Percentiles rank a stretch among this genome's conserved stretches.
Evolutionary conservation across 2,888 invertebrate species (phyloP).

Genomic region (Seira sanloemensis): DNA sequence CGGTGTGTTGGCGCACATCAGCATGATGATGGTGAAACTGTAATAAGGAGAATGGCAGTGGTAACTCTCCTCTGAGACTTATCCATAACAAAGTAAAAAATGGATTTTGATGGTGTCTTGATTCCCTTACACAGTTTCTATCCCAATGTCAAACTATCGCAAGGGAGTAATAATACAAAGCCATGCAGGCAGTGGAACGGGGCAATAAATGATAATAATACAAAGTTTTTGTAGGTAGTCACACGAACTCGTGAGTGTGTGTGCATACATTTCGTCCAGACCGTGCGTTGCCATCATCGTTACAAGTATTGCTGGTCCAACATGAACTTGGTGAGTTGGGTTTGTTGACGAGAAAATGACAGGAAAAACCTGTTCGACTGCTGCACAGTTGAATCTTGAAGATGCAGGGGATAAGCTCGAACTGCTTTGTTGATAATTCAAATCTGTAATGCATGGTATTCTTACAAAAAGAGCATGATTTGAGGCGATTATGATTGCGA

Average conservation of each 20-base stretch:
- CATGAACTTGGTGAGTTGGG: neutral
- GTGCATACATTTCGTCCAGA: too few species aligned
- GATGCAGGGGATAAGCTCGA: too few species aligned
- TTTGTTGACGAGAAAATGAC: too few species aligned
- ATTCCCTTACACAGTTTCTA: neutral
- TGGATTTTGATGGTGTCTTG: conserved; percentile 8
- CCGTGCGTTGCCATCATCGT: conserved; percentile 44
- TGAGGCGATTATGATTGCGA: too few species aligned
- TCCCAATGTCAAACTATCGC: neutral
- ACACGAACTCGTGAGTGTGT: neutral
- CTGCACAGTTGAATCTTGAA: too few species aligned
- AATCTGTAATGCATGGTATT: too few species aligned
- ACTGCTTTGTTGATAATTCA: too few species aligned
- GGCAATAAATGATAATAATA: conserved; percentile 31
- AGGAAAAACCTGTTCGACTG: too few species aligned
- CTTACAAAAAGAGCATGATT: too few species aligned
- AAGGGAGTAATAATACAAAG: neutral
- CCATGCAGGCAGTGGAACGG: neutral
- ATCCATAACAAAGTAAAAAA: too few species aligned
- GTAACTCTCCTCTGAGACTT: too few species aligned
- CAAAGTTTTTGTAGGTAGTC: too few species aligned
- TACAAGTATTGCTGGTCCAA: neutral
- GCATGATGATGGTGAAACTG: neutral
- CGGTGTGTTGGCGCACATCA: neutral
- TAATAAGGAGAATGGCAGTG: neutral